These are phyloP conservation scores for Pleuronectes platessa DNA, from an alignment of 2,113 vertebrate genomes.

Conservation along the genomic window DNA sequence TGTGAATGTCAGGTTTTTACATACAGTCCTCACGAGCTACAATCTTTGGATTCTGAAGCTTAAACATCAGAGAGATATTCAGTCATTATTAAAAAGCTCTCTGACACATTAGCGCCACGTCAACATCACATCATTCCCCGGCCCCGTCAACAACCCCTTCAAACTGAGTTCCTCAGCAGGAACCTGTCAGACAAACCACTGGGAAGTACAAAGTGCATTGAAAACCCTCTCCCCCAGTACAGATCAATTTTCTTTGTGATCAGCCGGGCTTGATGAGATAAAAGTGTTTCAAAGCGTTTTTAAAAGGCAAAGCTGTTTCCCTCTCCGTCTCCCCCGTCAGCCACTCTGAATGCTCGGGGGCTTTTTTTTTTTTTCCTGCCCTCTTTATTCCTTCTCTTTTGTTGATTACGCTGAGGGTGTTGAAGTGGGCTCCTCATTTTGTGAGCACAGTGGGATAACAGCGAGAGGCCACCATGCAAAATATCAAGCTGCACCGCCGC, in stretches of 20 bases:
- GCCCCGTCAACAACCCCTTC: slow-evolving; percentile 52
- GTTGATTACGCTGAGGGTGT: slow-evolving; percentile 46
- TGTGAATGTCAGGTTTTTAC: no score
- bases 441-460: slow-evolving; percentile 1
- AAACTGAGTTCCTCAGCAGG: slow-evolving; percentile 51
- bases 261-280: slow-evolving; percentile 71
- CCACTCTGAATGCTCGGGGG: slow-evolving; percentile 59
- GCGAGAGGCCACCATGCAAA: slow-evolving; percentile 36
- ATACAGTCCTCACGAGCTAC: neutral
- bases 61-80: slow-evolving; percentile 13
- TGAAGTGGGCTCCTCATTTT: slow-evolving; percentile 49
- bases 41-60: neutral
- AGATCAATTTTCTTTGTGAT: slow-evolving; percentile 79
- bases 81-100: slow-evolving; percentile 5
- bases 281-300: slow-evolving; percentile 70
- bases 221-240: slow-evolving; percentile 52
- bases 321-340: slow-evolving; percentile 51
- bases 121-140: slow-evolving; percentile 28
- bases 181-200: slow-evolving; percentile 65
- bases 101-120: slow-evolving; percentile 48
- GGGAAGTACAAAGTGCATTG: slow-evolving; percentile 58
- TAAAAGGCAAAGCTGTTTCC: slow-evolving; percentile 66
- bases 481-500: neutral
- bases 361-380: neutral
- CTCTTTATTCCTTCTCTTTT: slow-evolving; percentile 33